Evolutionary conservation across 2,113 vertebrate genomes (phyloP).

Genomic region (Patagioenas fasciata): DNA sequence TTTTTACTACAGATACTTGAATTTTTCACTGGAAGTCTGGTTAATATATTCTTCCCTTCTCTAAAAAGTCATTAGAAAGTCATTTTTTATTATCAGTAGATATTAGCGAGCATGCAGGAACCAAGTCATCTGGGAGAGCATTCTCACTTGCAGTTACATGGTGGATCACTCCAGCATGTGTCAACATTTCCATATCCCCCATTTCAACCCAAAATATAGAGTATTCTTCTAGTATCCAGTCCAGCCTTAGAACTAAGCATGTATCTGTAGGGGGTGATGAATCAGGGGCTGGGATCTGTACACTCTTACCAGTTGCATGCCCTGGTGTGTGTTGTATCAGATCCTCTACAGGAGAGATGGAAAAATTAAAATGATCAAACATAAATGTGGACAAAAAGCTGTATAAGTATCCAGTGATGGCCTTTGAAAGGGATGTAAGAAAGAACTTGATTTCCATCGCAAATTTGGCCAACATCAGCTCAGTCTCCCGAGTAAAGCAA

Average conservation of each 20-base stretch:
- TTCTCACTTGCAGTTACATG: neutral
- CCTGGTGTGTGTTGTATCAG: fast-evolving
- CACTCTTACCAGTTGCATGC: neutral
- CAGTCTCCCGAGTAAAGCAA: neutral
- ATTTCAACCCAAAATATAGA: neutral
- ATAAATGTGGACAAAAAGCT: neutral
- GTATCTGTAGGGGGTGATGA: neutral
- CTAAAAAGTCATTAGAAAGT: conserved; percentile 5
- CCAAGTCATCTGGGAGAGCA: neutral
- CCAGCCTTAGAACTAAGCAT: neutral
- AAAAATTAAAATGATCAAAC: neutral
- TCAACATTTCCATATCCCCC: neutral
- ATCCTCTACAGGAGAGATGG: neutral
- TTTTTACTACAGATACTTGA: neutral
- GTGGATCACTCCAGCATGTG: neutral
- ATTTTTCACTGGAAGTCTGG: neutral
- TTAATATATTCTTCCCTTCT: neutral
- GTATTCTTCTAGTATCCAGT: neutral
- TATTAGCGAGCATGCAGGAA: neutral
- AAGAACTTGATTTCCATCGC: neutral
- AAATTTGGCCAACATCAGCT: neutral
- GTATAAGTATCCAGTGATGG: neutral
- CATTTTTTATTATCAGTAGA: neutral
- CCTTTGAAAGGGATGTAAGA: neutral
- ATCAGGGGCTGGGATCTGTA: neutral